Evolutionary conservation across 2,888 invertebrate genomes (phyloP).

Genomic region (Drosophila neoperkinsi): DNA sequence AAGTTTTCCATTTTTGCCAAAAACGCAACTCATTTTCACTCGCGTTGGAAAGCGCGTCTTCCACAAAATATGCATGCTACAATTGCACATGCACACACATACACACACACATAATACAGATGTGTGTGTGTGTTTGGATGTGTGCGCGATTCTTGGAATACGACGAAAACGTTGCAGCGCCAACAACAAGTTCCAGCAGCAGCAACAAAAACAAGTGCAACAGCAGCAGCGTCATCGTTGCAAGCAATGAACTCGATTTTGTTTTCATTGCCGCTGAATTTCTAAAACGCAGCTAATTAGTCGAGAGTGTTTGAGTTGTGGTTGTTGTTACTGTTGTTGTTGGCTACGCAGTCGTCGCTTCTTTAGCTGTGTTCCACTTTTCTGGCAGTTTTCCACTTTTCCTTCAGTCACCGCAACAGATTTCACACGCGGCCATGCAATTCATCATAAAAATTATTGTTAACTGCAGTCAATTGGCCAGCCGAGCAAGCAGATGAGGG

Average conservation of each 20-base stretch:
- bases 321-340: conserved; percentile 38
- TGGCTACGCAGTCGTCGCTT: conserved; percentile 61
- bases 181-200: conserved; percentile 41
- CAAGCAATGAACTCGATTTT: conserved; percentile 82
- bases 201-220: conserved; percentile 41
- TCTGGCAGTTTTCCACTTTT: conserved; percentile 81
- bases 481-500: conserved; percentile 14
- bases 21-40: conserved; percentile 70
- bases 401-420: conserved; percentile 65
- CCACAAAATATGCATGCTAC: conserved; percentile 38
- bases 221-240: conserved; percentile 60
- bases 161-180: conserved; percentile 57
- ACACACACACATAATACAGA: neutral
- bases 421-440: conserved; percentile 81
- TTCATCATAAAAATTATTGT: conserved; percentile 81
- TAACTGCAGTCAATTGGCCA: conserved; percentile 71
- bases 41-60: conserved; percentile 65
- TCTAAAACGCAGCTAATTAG: conserved; percentile 81
- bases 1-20: conserved; percentile 55
- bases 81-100: conserved; percentile 6
- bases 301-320: conserved; percentile 73
- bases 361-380: conserved; percentile 78
- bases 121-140: conserved; percentile 12
- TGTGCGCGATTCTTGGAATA: conserved; percentile 70
- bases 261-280: conserved; percentile 82